Evolutionary conservation across 2,113 vertebrate species (phyloP), one percentile per base, ranked within the genome.

Genomic region (Mionectes macconnelli): DNA sequence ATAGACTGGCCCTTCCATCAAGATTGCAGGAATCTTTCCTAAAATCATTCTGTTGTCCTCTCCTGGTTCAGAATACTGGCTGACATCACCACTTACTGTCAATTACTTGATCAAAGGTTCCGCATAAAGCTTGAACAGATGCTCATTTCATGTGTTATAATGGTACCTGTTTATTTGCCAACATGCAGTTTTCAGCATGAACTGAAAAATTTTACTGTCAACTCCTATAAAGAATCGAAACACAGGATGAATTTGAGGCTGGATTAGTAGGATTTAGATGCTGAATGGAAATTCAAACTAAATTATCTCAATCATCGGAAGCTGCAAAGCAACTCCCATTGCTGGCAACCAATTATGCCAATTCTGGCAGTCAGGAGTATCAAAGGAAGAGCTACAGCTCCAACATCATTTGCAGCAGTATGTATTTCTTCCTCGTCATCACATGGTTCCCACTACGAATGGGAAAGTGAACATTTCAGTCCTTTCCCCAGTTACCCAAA

Each of bases 131-230:
- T 37, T 47, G 42, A 91, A 37, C 3, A 84, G 45, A 78, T 42
- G 28, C 50, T 84, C 45, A 50, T 63, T 55, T 62, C 27, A 87
- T 63, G 35, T 14, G 37, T 45, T 88, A 62, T 31, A 90, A 91
- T 35, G 35, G 67, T 72, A 97, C 70, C 74, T 85, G 52, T 53
- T 95, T 80, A 88, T 80, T 80, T 91, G 82, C 57, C 87, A 93
- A 78, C 27, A n/a, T 19, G 35, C 30, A 74, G 55, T 85, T 95
- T 83, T 66, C 82, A 93, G 55, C 47, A 67, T 8, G 39, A 90
- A 84, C 14, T 42, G 39, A 85, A 87, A 94, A 79, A 35, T 50
- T 79, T 66, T 77, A 83, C 42, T 85, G 78, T 88, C 78, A 83
- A 17, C 21, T 91, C 55, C 79, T 77, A 39, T 55, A 70, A 90